These are phyloP conservation scores for Microcebus murinus DNA, from an alignment of 2,113 vertebrate species.

Conservation along the genomic window DNA sequence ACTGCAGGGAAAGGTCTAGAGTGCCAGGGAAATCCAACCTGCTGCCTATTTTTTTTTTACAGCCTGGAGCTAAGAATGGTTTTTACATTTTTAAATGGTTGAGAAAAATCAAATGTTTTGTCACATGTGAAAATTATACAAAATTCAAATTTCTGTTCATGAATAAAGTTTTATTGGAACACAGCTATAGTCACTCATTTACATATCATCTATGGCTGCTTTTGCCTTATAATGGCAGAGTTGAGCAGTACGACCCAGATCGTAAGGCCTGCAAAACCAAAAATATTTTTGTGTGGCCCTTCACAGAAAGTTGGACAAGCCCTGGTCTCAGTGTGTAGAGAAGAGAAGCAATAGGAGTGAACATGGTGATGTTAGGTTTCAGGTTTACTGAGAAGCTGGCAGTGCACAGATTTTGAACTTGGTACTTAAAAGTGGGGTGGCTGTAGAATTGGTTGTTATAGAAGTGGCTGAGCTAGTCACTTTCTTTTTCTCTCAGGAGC, in stretches of 20 bases:
- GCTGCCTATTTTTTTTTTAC: background rate
- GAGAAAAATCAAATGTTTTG: background rate
- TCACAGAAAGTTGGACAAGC: background rate
- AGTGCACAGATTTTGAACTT: background rate
- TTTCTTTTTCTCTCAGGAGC: background rate
- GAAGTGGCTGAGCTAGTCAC: background rate
- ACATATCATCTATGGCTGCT: background rate
- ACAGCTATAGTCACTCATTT: background rate
- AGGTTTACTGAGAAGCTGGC: background rate
- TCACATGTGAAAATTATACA: background rate
- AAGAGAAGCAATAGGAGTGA: background rate
- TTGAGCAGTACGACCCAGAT: background rate
- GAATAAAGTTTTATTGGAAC: background rate
- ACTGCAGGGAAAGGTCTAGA: background rate
- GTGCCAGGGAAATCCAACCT: background rate
- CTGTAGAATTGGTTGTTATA: background rate
- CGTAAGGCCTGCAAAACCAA: background rate
- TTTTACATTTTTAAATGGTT: constrained; percentile 3
- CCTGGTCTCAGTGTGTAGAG: background rate
- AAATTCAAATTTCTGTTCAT: background rate
- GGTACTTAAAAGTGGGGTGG: background rate
- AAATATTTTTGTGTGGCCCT: background rate
- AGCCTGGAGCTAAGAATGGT: background rate
- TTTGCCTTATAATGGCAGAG: background rate
- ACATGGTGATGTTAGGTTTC: background rate